Percentiles rank a stretch among this genome's conserved stretches.
phyloP scores from a whole-genome alignment of 2,113 vertebrate species.

The Podilymbus podiceps region DNA sequence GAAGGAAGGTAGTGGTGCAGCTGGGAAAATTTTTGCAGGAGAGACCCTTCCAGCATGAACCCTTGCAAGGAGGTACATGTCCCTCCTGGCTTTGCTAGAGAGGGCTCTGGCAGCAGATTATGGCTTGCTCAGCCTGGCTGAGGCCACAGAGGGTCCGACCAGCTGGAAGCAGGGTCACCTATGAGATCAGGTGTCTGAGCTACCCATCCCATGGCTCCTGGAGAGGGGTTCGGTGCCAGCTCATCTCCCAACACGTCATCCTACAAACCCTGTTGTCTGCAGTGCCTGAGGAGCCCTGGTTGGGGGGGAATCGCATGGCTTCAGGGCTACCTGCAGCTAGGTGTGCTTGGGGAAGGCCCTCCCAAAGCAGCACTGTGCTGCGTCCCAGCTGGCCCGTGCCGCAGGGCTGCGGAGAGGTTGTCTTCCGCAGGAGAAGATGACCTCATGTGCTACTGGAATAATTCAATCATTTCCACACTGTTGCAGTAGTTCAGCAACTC shows the following conservation, averaged over 20 bases:
- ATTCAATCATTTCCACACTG: background rate
- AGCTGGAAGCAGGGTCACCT: background rate
- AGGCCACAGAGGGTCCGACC: rapidly evolving
- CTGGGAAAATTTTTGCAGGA: background rate
- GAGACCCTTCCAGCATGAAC: background rate
- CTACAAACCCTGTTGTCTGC: background rate
- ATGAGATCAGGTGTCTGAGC: background rate
- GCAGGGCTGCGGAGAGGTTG: background rate
- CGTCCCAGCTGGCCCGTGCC: background rate
- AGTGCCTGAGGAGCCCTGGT: background rate
- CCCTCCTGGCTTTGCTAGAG: background rate
- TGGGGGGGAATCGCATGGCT: background rate
- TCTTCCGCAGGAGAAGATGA: background rate
- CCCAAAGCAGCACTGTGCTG: background rate
- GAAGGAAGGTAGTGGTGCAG: background rate
- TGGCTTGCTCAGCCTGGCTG: background rate
- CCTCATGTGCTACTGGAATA: background rate
- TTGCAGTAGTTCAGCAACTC: background rate
- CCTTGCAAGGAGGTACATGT: background rate
- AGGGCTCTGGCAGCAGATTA: background rate
- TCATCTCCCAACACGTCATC: background rate
- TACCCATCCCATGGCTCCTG: background rate
- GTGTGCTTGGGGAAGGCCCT: background rate
- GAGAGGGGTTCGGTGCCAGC: background rate
- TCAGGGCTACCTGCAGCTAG: background rate